phyloP scores from a whole-genome alignment of 2,797 vertebrate species.

The Chlorospingus flavigularis region DNA sequence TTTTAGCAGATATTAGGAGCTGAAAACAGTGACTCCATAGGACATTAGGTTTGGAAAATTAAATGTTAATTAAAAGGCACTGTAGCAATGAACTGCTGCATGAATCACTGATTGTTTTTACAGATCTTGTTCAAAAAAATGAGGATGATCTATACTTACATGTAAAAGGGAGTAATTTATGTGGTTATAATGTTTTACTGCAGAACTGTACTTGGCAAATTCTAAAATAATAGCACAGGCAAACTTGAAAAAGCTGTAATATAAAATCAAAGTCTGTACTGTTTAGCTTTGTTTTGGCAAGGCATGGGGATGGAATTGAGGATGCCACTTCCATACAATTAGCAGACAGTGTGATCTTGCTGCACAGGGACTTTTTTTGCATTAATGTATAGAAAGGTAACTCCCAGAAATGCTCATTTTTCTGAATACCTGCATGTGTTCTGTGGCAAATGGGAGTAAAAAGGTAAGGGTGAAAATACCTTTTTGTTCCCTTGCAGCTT shows the following conservation, averaged over 20 bases:
- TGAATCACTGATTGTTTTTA: conserved; percentile 54
- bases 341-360: background rate
- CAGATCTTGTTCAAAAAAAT: background rate
- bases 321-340: background rate
- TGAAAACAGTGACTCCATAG: conserved; percentile 33
- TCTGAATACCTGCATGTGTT: background rate
- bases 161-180: conserved; percentile 16
- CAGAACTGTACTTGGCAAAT: conserved; percentile 26
- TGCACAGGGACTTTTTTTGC: background rate
- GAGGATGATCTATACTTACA: conserved; percentile 10
- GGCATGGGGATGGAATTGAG: background rate
- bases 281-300: conserved; percentile 9
- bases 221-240: conserved; percentile 4
- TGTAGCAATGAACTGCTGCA: background rate
- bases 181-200: conserved; percentile 10
- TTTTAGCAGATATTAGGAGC: conserved; percentile 20
- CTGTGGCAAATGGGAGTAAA: background rate
- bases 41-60: conserved; percentile 42
- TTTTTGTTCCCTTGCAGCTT: background rate
- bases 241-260: background rate
- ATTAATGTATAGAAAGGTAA: background rate
- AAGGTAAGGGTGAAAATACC: conserved; percentile 6
- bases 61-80: conserved; percentile 54
- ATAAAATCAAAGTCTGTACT: background rate
- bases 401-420: background rate